These are phyloP conservation scores for Aepyceros melampus DNA, from an alignment of 2,113 vertebrate species.

Conservation along the genomic window DNA sequence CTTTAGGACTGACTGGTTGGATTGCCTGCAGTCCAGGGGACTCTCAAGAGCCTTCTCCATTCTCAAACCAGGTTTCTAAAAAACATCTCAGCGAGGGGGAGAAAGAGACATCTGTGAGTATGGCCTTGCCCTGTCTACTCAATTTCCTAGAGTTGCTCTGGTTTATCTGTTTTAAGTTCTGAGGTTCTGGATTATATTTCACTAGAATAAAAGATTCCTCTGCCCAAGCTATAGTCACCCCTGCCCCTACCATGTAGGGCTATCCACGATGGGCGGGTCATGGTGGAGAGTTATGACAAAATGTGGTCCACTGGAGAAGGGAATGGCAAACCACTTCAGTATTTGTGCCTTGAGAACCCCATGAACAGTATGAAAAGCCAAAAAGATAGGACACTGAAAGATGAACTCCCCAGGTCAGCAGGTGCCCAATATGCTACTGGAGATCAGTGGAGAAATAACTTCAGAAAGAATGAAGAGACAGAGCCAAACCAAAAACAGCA, in stretches of 20 bases:
- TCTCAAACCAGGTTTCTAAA: background rate
- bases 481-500: background rate
- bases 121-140: background rate
- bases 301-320: background rate
- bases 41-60: background rate
- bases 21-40: background rate
- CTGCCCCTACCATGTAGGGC: accelerated
- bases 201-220: background rate
- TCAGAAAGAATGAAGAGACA: background rate
- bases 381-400: background rate
- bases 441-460: background rate
- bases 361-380: background rate
- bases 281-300: background rate
- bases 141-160: background rate
- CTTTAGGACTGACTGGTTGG: background rate
- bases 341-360: background rate
- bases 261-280: background rate
- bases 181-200: background rate
- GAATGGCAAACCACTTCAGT: background rate
- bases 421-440: background rate
- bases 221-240: background rate
- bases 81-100: background rate
- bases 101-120: background rate
- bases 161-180: background rate
- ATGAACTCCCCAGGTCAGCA: background rate